phyloP scores from a whole-genome alignment of 2,797 vertebrate genomes.

The Pipistrellus pygmaeus region DNA sequence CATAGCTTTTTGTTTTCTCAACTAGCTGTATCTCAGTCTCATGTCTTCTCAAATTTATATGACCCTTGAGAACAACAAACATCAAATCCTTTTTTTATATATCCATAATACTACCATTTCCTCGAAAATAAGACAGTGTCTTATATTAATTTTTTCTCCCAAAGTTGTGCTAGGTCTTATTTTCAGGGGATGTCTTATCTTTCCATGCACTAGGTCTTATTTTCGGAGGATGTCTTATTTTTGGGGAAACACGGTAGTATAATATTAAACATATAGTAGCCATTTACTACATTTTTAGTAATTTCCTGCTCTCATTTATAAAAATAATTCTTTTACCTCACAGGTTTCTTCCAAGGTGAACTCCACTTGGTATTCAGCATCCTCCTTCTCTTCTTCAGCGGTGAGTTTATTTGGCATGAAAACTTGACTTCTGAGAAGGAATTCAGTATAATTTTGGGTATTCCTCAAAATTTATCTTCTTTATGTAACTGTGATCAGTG shows the following conservation, averaged over 20 bases:
- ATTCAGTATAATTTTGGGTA: background rate
- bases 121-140: no score
- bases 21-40: background rate
- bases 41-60: background rate
- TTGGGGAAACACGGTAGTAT: background rate
- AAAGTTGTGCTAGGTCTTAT: no score
- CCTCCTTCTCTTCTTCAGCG: slow-evolving; percentile 89
- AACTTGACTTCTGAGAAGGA: slow-evolving; percentile 36
- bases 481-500: background rate
- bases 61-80: background rate
- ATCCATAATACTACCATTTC: background rate
- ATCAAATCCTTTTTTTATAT: background rate
- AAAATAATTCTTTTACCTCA: slow-evolving; percentile 62
- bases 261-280: background rate
- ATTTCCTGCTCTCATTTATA: slow-evolving; percentile 49
- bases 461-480: slow-evolving; percentile 18
- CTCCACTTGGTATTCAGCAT: slow-evolving; percentile 84
- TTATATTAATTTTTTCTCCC: no score
- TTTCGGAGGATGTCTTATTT: no score
- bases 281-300: slow-evolving; percentile 38
- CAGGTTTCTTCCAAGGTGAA: slow-evolving; percentile 89
- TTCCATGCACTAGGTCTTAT: no score
- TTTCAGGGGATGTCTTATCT: no score
- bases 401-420: slow-evolving; percentile 85
- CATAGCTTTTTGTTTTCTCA: slow-evolving; percentile 21